Conservation (phyloP, 2,797 vertebrate species). For the Benthosema pterotum region DNA sequence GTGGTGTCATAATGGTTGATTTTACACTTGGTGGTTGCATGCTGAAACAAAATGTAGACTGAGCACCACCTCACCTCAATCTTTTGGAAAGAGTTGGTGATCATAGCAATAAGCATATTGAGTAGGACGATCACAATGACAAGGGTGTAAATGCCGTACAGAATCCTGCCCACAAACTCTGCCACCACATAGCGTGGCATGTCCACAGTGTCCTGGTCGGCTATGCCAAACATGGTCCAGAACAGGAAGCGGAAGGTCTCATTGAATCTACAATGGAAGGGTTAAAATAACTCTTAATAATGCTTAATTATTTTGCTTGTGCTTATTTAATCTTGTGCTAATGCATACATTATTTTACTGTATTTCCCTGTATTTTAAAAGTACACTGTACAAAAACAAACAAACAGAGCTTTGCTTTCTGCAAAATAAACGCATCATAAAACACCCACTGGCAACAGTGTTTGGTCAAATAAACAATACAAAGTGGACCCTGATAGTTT, state of each 20-base stretch:
- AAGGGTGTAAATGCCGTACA: slow-evolving; percentile 90
- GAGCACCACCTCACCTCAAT: slow-evolving; percentile 82
- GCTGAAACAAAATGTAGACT: neutral
- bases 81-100: slow-evolving; percentile 94
- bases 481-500: no score
- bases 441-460: no score
- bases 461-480: no score
- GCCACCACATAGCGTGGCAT: slow-evolving; percentile 85
- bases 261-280: slow-evolving; percentile 80
- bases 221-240: slow-evolving; percentile 94
- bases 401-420: no score
- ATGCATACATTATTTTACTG: neutral
- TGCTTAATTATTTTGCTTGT: no score
- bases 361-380: neutral
- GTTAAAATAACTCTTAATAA: neutral
- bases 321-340: neutral
- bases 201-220: slow-evolving; percentile 86
- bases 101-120: slow-evolving; percentile 95
- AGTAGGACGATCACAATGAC: slow-evolving; percentile 92
- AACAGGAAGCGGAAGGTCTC: slow-evolving; percentile 92
- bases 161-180: slow-evolving; percentile 84
- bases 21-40: no score
- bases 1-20: no score
- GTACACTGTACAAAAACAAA: neutral
- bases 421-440: neutral